Conservation (phyloP, 2,113 vertebrate genomes). For the Xyliphius kryptos region DNA sequence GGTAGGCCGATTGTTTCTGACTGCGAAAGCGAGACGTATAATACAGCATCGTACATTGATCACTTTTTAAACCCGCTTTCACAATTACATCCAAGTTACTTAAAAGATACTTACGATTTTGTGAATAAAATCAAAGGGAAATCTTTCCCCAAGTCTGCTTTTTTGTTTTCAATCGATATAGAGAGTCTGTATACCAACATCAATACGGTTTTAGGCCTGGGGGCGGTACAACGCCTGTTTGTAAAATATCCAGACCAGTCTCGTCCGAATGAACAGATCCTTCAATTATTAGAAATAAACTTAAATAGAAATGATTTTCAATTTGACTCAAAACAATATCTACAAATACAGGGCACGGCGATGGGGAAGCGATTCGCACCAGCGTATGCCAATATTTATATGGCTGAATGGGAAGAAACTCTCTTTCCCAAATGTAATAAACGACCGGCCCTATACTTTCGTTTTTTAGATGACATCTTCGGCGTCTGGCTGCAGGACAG, state of each 20-base stretch:
- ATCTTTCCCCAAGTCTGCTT: not conserved
- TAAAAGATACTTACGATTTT: not conserved
- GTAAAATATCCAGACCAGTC: not conserved
- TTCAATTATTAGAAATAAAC: not conserved
- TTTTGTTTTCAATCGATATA: not conserved
- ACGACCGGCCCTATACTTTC: not conserved
- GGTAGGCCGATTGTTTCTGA: not conserved
- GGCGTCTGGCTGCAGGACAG: not conserved
- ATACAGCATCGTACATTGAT: not conserved
- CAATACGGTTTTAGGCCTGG: not conserved
- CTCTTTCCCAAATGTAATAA: not conserved
- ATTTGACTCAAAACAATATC: not conserved
- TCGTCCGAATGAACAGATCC: not conserved
- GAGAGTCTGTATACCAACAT: not conserved
- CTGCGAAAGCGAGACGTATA: not conserved
- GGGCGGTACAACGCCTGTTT: not conserved
- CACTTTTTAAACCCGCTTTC: not conserved
- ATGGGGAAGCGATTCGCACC: constrained; percentile 4
- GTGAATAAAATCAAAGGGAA: not conserved
- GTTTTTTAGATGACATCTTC: not conserved
- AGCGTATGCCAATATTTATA: not conserved
- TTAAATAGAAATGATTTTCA: constrained; percentile 3
- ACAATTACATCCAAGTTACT: not conserved
- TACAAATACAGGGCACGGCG: not conserved
- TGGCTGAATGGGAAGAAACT: not conserved